Conservation (phyloP, 2,113 vertebrate genomes). For the Protobothrops mucrosquamatus region DNA sequence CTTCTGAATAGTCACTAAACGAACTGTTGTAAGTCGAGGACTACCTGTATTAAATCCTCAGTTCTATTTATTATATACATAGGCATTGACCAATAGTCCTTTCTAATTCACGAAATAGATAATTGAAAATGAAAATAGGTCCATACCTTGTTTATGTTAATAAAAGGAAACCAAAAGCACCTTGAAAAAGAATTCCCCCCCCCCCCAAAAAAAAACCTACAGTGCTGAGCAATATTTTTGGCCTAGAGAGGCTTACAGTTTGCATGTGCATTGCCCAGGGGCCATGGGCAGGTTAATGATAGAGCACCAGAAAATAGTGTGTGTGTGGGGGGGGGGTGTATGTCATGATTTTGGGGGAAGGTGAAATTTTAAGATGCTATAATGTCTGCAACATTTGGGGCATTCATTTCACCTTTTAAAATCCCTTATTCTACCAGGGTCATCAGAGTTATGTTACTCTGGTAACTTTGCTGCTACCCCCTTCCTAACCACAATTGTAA, state of each 20-base stretch:
- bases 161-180: background rate
- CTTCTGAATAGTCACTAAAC: background rate
- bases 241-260: background rate
- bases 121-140: background rate
- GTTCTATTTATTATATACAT: background rate
- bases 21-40: background rate
- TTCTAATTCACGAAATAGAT: background rate
- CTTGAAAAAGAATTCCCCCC: too few species aligned
- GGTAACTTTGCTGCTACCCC: background rate
- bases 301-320: background rate
- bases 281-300: background rate
- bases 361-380: background rate
- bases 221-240: background rate
- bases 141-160: background rate
- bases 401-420: background rate
- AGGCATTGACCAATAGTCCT: background rate
- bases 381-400: background rate
- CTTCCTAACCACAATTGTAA: background rate
- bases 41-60: background rate
- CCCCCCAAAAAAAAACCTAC: background rate
- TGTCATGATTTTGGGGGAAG: background rate
- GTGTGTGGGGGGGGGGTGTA: background rate
- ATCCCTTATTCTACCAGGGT: background rate
- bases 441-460: background rate
- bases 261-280: background rate